Percentiles rank a stretch among this genome's conserved stretches.
Conservation (phyloP, 2,888 invertebrate genomes). For the Acrobasis suavella region DNA sequence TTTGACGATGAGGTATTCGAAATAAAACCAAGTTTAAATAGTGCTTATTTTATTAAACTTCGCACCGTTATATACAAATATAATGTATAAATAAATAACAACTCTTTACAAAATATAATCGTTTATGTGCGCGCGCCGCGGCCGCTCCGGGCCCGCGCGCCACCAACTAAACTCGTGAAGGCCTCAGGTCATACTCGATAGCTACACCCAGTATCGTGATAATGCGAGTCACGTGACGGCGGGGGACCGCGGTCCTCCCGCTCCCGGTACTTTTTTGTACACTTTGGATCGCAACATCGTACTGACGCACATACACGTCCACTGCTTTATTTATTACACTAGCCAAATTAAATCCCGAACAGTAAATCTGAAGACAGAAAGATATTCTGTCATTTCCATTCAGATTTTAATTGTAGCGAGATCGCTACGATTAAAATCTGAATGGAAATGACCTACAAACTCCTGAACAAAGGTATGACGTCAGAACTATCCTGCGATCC, state of each 20-base stretch:
- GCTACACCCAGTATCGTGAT: conserved; percentile 24
- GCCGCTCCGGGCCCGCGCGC: conserved; percentile 35
- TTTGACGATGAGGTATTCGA: conserved; percentile 10
- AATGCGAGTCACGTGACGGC: not conserved
- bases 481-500: not conserved
- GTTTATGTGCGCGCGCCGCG: conserved; percentile 46
- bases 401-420: too few species aligned
- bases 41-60: conserved; percentile 77
- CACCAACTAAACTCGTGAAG: conserved; percentile 61
- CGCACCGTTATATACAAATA: conserved; percentile 81
- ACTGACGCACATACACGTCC: not conserved
- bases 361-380: too few species aligned
- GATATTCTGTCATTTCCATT: too few species aligned
- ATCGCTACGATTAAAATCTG: too few species aligned
- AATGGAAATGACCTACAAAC: too few species aligned
- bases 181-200: conserved; percentile 52
- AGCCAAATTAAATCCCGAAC: too few species aligned
- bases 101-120: conserved; percentile 78
- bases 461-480: not conserved
- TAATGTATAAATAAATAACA: conserved; percentile 81
- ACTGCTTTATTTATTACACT: too few species aligned
- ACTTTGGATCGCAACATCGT: not conserved
- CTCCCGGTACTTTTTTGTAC: not conserved
- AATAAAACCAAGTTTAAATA: conserved; percentile 56
- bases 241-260: not conserved